Conservation (phyloP, 1,140 invertebrate species). For the Leptinotarsa lineolata region DNA sequence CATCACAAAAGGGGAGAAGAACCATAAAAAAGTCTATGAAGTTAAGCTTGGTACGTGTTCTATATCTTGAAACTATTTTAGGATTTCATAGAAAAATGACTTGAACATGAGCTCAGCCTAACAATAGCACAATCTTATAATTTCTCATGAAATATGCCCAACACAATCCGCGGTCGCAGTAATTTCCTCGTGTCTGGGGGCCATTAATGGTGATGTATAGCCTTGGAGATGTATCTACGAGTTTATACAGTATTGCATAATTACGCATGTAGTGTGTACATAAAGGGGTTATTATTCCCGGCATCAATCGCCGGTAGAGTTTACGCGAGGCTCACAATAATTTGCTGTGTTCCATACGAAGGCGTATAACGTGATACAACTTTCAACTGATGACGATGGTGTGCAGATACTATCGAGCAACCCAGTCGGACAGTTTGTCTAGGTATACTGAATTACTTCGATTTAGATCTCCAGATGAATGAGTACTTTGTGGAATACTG, state of each 20-base stretch:
- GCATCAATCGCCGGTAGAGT: not conserved
- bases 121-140: not conserved
- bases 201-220: not conserved
- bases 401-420: not conserved
- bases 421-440: not conserved
- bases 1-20: no score
- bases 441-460: no score
- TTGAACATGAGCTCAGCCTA: no score
- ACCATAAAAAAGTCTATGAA: no score
- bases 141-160: not conserved
- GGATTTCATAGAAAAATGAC: no score
- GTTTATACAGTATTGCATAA: conserved; percentile 2
- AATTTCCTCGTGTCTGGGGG: not conserved
- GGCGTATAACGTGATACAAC: not conserved
- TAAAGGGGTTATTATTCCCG: not conserved
- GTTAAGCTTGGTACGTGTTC: no score
- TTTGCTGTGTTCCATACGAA: conserved; percentile 3
- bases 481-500: no score
- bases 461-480: no score
- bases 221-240: conserved; percentile 2
- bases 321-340: not conserved
- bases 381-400: not conserved
- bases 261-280: conserved; percentile 8
- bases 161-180: not conserved
- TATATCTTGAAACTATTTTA: no score